phyloP scores from a whole-genome alignment of 2,113 vertebrate genomes.

The Rousettus leschenaultii region DNA sequence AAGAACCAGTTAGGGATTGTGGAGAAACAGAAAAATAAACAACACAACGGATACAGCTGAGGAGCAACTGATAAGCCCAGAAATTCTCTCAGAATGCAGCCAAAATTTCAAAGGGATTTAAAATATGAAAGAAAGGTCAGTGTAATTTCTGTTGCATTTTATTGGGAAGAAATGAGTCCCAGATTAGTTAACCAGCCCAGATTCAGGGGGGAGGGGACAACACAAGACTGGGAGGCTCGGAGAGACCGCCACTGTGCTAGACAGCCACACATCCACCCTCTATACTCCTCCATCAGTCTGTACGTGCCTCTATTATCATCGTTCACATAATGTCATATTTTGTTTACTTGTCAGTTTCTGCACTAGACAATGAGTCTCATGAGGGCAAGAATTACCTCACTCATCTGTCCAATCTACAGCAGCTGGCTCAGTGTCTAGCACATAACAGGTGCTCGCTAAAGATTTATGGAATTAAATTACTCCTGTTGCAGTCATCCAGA shows the following conservation, averaged over 20 bases:
- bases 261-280: background rate
- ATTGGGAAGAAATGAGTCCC: background rate
- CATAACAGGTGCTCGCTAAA: background rate
- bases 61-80: background rate
- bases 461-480: background rate
- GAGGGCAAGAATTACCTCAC: background rate
- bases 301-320: background rate
- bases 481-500: background rate
- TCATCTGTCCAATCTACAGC: background rate
- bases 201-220: background rate
- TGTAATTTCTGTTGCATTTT: background rate
- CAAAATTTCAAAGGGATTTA: background rate
- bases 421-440: background rate
- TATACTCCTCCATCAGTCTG: background rate
- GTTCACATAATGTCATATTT: background rate
- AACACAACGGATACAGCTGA: background rate
- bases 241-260: background rate
- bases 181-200: background rate
- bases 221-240: background rate
- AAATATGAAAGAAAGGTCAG: background rate
- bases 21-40: background rate
- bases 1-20: background rate
- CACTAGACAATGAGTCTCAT: background rate
- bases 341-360: background rate
- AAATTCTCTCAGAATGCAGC: background rate